A percentile compares a stretch with the other conserved stretches of the same genome.
Evolutionary conservation across 2,113 vertebrate species (phyloP).

Genomic region (Cyprinodon tularosa): DNA sequence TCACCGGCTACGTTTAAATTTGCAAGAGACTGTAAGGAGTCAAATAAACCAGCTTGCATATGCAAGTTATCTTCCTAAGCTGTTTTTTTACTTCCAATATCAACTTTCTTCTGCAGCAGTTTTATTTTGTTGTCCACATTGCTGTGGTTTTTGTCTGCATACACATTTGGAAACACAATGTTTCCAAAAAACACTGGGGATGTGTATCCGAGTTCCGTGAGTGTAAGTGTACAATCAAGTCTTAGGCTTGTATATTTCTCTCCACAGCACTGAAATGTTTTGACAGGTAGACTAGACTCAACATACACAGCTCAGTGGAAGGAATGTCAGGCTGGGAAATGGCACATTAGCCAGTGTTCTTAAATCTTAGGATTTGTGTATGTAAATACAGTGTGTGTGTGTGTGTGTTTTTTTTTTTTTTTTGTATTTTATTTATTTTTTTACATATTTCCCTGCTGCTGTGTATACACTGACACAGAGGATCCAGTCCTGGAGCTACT

Average conservation of each 20-base stretch:
- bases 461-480: constrained; percentile 21
- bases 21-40: not conserved
- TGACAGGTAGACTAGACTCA: constrained; percentile 68
- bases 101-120: constrained; percentile 6
- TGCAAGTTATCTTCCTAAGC: not conserved
- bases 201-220: constrained; percentile 18
- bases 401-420: not conserved
- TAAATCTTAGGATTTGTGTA: constrained; percentile 32
- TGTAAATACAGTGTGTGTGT: constrained; percentile 21
- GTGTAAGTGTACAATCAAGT: constrained; percentile 15
- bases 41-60: not conserved
- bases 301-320: constrained; percentile 68
- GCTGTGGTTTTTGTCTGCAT: constrained; percentile 15
- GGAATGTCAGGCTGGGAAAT: constrained; percentile 59
- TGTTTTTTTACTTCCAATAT: not conserved
- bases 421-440: constrained; percentile 11
- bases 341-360: constrained; percentile 22
- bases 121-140: constrained; percentile 10
- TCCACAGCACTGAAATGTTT: constrained; percentile 68
- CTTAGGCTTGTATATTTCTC: constrained; percentile 53
- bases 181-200: constrained; percentile 13
- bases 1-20: not conserved
- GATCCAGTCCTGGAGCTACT: constrained; percentile 17
- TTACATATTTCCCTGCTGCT: constrained; percentile 22
- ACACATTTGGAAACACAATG: constrained; percentile 5